Evolutionary conservation across 2,888 invertebrate species (phyloP).

Genomic region (Coelinius sp.): DNA sequence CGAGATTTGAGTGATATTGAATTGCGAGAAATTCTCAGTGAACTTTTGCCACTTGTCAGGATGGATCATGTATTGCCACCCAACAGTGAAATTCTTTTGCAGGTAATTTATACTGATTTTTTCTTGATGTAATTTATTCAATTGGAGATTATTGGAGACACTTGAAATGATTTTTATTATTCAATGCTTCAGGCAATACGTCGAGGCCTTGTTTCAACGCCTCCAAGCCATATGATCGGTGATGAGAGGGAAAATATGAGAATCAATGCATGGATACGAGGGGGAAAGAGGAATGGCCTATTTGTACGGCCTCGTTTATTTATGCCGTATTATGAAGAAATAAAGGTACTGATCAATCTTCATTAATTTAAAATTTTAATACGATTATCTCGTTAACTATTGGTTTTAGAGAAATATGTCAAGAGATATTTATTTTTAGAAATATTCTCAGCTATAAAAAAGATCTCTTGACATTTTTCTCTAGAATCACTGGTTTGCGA

Average conservation of each 20-base stretch:
- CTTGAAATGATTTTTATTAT: conserved; percentile 22
- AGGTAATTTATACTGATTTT: conserved; percentile 70
- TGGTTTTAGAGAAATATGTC: too few species aligned
- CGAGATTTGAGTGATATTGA: conserved; percentile 89
- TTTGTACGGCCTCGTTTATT: conserved; percentile 90
- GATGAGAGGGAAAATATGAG: conserved; percentile 78
- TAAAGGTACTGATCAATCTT: conserved; percentile 76
- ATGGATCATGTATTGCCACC: conserved; percentile 92
- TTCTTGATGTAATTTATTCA: not conserved
- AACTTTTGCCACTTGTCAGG: conserved; percentile 86
- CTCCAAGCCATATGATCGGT: conserved; percentile 89
- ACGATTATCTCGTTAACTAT: not conserved
- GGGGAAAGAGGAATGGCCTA: conserved; percentile 79
- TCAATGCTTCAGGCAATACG: conserved; percentile 72
- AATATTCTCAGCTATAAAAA: too few species aligned
- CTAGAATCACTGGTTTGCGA: too few species aligned
- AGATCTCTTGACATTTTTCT: too few species aligned
- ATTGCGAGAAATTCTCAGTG: conserved; percentile 86
- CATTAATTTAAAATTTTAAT: not conserved
- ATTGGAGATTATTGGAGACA: not conserved
- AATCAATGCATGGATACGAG: conserved; percentile 86
- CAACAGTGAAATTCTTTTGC: conserved; percentile 83
- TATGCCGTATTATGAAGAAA: conserved; percentile 95
- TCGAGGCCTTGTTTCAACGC: conserved; percentile 84
- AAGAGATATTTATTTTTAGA: too few species aligned